These are phyloP conservation scores for Archips crataeganus DNA, from an alignment of 2,888 invertebrate species.

Conservation along the genomic window DNA sequence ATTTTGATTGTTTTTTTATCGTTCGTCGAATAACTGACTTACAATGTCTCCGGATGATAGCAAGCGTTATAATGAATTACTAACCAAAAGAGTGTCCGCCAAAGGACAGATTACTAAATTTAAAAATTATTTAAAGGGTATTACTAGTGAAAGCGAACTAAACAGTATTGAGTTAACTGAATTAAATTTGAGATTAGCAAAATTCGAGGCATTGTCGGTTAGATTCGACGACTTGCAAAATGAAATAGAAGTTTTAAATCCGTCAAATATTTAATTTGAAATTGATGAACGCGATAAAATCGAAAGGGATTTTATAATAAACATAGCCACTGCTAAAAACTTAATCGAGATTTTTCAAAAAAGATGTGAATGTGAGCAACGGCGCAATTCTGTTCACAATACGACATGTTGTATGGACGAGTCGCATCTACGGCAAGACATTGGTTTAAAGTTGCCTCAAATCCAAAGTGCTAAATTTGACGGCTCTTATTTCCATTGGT, in stretches of 20 bases:
- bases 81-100: no score
- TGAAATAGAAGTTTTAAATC: constrained; percentile 26
- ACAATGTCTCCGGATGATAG: no score
- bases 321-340: constrained; percentile 28
- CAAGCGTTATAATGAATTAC: no score
- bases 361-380: not conserved
- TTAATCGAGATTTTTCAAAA: constrained; percentile 21
- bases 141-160: no score
- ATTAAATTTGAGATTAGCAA: no score
- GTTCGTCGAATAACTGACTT: no score
- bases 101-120: no score
- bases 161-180: no score
- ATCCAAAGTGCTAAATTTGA: constrained; percentile 7
- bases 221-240: constrained; percentile 14
- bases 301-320: constrained; percentile 26
- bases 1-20: no score
- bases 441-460: constrained; percentile 7
- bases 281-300: constrained; percentile 28
- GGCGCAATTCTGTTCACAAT: constrained; percentile 8
- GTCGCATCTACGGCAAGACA: constrained; percentile 16
- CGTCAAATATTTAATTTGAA: constrained; percentile 2
- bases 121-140: no score
- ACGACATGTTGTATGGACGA: not conserved
- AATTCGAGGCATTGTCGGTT: no score
- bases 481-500: constrained; percentile 22